Conservation (phyloP, 2,113 vertebrate genomes). For the Gymnocephalus cernua region DNA sequence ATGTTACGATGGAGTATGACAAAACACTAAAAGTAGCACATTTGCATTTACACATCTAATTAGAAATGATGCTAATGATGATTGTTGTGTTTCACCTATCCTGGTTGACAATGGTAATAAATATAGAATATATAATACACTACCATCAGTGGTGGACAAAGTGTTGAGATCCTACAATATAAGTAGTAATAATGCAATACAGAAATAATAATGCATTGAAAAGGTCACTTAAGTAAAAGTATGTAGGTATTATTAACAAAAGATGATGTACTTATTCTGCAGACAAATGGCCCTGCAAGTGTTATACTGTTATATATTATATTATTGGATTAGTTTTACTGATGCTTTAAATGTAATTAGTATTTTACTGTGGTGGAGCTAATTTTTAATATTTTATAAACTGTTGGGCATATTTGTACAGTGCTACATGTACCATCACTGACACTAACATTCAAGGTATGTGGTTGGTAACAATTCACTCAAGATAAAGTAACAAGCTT, state of each 20-base stretch:
- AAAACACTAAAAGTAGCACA: background rate
- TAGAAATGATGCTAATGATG: background rate
- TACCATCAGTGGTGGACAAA: background rate
- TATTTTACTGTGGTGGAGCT: background rate
- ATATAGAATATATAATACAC: background rate
- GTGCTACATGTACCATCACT: background rate
- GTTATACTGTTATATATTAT: background rate
- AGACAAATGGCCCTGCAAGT: background rate
- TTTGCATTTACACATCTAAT: background rate
- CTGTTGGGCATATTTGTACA: background rate
- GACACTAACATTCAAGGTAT: background rate
- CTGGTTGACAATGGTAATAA: background rate
- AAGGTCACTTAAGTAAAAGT: background rate
- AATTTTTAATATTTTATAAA: background rate
- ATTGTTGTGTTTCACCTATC: background rate
- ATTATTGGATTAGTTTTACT: background rate
- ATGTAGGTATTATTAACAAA: background rate
- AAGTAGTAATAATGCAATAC: background rate
- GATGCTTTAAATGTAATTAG: background rate
- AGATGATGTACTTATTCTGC: background rate
- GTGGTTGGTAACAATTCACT: background rate
- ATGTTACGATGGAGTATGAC: background rate
- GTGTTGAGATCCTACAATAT: background rate
- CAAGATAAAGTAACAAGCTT: background rate
- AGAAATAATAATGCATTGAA: background rate